phyloP scores from a whole-genome alignment of 2,797 vertebrate genomes.

The Alcedo quadribrachys region DNA sequence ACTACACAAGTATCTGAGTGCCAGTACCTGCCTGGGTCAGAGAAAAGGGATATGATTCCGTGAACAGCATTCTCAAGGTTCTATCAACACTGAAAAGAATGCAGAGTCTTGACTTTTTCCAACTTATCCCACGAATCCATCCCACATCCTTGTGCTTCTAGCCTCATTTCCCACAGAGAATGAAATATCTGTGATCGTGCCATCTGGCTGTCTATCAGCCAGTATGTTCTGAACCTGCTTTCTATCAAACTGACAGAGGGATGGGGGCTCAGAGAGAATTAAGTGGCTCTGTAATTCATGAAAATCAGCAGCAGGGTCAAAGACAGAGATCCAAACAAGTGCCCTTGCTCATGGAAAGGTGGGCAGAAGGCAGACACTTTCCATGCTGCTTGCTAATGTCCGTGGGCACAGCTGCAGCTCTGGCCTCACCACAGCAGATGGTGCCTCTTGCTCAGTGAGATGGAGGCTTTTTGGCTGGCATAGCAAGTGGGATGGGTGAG shows the following conservation, averaged over 20 bases:
- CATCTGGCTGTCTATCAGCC: constrained; percentile 61
- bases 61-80: neutral
- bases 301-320: constrained; percentile 17
- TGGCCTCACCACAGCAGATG: no score
- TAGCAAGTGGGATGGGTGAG: no score
- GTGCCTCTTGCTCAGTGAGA: no score
- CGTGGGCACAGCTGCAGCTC: no score
- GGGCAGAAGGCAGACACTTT: no score
- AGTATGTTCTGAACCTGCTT: constrained; percentile 49
- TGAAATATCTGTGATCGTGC: constrained; percentile 43
- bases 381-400: no score
- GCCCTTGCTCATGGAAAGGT: neutral
- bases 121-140: constrained; percentile 21
- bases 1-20: neutral
- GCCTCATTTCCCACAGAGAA: constrained; percentile 43
- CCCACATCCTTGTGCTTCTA: constrained; percentile 32
- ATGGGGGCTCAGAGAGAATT: neutral
- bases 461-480: no score
- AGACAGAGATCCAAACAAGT: neutral
- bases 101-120: neutral
- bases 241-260: constrained; percentile 50
- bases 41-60: neutral
- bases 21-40: neutral
- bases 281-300: constrained; percentile 12
- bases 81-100: neutral